A percentile compares a stretch with the other conserved stretches of the same genome.
These are phyloP conservation scores for Apodemus speciosus DNA, from an alignment of 2,113 vertebrate species.

Conservation along the genomic window DNA sequence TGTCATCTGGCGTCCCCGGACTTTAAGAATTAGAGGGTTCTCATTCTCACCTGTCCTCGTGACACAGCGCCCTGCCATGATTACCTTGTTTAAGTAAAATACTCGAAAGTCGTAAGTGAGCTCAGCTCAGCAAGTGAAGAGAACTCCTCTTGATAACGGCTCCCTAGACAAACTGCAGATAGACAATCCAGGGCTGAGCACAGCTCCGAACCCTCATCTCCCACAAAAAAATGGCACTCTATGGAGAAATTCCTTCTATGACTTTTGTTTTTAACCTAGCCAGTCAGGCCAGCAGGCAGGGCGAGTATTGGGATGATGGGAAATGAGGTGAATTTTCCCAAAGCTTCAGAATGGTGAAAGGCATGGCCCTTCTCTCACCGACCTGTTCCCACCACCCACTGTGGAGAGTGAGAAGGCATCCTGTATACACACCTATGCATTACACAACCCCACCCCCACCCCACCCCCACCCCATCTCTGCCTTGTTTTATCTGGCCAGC, in stretches of 20 bases:
- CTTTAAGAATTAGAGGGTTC: not conserved
- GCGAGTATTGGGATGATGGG: accelerated
- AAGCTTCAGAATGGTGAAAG: not conserved
- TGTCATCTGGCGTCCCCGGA: not conserved
- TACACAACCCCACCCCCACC: too few relatives aligned
- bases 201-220: not conserved
- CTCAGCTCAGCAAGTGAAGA: too few relatives aligned
- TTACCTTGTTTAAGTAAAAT: not conserved
- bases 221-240: not conserved
- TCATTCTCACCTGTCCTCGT: not conserved
- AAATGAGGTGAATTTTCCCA: not conserved
- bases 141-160: accelerated
- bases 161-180: too few relatives aligned
- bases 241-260: not conserved
- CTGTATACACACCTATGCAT: not conserved
- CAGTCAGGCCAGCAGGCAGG: not conserved
- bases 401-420: accelerated
- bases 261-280: not conserved
- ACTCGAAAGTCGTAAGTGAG: not conserved
- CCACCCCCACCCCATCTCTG: too few relatives aligned
- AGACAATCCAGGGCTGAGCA: not conserved
- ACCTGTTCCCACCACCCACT: accelerated
- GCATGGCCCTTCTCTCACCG: not conserved
- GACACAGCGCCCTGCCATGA: not conserved
- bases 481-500: accelerated